Evolutionary conservation across 2,797 vertebrate species (phyloP).

Genomic region (Coendou prehensilis): DNA sequence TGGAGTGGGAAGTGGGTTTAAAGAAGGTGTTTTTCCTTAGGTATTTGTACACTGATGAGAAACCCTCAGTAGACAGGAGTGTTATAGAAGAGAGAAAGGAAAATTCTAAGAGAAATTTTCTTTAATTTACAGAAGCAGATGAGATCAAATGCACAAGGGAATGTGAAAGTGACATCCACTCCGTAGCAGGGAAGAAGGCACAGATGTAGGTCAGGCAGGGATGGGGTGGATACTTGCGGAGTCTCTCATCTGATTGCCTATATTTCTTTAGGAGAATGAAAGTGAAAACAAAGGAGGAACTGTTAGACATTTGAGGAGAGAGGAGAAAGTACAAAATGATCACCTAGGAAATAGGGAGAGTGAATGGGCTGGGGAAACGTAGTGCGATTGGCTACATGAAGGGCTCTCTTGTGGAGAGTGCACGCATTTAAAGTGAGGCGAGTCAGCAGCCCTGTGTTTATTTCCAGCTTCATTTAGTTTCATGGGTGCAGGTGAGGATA

Average conservation of each 20-base stretch:
- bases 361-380: neutral
- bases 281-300: neutral
- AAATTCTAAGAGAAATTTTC: slow-evolving; percentile 20
- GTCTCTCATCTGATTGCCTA: neutral
- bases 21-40: neutral
- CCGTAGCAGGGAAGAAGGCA: neutral
- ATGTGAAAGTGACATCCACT: neutral
- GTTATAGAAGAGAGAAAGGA: neutral
- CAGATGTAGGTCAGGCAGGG: neutral
- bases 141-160: neutral
- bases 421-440: slow-evolving; percentile 27
- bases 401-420: slow-evolving; percentile 67
- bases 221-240: neutral
- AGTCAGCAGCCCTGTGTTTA: slow-evolving; percentile 75
- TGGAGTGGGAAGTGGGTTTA: neutral
- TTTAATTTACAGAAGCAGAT: neutral
- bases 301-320: neutral
- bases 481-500: slow-evolving; percentile 57
- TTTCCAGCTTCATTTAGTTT: slow-evolving; percentile 80
- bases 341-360: neutral
- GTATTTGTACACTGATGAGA: neutral
- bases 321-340: neutral
- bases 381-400: slow-evolving; percentile 56
- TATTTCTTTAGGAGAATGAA: slow-evolving; percentile 14
- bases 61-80: neutral